Conservation (phyloP, 2,888 invertebrate species). For the Amphipyra berbera region DNA sequence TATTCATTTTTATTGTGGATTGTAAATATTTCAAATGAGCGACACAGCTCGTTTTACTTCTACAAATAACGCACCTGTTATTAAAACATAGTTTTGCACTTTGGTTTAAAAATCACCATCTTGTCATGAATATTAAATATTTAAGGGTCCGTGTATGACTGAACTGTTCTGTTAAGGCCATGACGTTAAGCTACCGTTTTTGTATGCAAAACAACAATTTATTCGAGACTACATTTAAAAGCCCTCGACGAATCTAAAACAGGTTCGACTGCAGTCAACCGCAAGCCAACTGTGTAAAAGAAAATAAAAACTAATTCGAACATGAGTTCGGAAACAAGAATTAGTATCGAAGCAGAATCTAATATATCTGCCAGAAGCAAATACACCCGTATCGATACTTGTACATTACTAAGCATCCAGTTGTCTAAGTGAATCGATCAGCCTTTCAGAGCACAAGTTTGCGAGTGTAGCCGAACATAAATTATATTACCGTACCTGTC, state of each 20-base stretch:
- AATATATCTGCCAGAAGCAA: conserved; percentile 39
- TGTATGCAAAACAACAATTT: conserved; percentile 28
- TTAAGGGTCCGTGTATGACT: conserved; percentile 22
- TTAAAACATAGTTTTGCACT: conserved; percentile 49
- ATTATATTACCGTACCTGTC: conserved; percentile 65
- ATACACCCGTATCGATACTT: conserved; percentile 23
- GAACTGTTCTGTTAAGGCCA: conserved; percentile 9
- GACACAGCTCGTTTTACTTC: conserved; percentile 33
- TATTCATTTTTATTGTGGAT: conserved; percentile 37
- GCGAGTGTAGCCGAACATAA: conserved; percentile 60
- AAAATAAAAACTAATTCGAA: conserved; percentile 12
- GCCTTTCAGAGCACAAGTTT: conserved; percentile 54
- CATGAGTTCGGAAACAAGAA: conserved; percentile 4
- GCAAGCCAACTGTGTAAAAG: conserved; percentile 21
- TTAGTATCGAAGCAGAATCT: conserved; percentile 15
- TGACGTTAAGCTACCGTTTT: conserved; percentile 7
- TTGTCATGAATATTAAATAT: conserved; percentile 43
- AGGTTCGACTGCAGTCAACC: background rate
- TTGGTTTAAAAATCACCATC: conserved; percentile 20
- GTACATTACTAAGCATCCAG: conserved; percentile 42
- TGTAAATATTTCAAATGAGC: conserved; percentile 45
- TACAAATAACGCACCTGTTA: conserved; percentile 39
- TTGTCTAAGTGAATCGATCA: conserved; percentile 61
- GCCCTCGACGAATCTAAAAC: conserved; percentile 11
- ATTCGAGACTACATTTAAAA: conserved; percentile 10